Conservation (phyloP, 2,797 vertebrate genomes). For the Hybognathus amarus region DNA sequence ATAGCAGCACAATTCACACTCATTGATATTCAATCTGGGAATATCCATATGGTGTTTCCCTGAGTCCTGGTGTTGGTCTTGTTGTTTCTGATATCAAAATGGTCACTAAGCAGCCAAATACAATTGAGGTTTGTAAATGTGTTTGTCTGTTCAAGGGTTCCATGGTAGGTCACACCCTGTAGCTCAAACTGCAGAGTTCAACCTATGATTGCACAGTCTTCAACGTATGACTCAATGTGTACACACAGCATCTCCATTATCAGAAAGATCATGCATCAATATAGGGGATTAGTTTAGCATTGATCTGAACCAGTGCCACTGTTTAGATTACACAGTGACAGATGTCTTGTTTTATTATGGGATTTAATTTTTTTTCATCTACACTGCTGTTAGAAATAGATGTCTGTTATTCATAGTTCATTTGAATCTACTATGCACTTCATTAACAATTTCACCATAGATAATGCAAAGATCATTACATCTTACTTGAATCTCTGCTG, state of each 20-base stretch:
- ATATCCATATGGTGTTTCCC: neutral
- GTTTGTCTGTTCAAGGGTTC: slow-evolving; percentile 20
- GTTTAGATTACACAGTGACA: neutral
- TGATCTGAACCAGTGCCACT: neutral
- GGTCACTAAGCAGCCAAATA: neutral
- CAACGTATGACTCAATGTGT: neutral
- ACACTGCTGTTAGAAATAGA: neutral
- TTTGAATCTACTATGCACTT: neutral
- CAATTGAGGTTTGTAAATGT: slow-evolving; percentile 1
- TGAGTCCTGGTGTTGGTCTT: neutral
- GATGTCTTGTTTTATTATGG: neutral
- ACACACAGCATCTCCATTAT: neutral
- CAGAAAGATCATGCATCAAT: neutral
- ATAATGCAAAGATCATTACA: neutral
- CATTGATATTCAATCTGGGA: neutral
- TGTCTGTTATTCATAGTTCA: neutral
- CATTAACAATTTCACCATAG: neutral
- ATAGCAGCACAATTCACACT: slow-evolving; percentile 9
- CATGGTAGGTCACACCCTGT: slow-evolving; percentile 21
- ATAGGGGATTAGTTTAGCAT: neutral
- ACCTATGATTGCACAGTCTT: neutral
- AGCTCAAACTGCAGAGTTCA: neutral
- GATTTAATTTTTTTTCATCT: neutral
- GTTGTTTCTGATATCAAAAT: neutral
- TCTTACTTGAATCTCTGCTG: neutral